Evolutionary conservation across 1,140 invertebrate genomes (phyloP).

Genomic region (Ceratoteleas bidentatus): DNA sequence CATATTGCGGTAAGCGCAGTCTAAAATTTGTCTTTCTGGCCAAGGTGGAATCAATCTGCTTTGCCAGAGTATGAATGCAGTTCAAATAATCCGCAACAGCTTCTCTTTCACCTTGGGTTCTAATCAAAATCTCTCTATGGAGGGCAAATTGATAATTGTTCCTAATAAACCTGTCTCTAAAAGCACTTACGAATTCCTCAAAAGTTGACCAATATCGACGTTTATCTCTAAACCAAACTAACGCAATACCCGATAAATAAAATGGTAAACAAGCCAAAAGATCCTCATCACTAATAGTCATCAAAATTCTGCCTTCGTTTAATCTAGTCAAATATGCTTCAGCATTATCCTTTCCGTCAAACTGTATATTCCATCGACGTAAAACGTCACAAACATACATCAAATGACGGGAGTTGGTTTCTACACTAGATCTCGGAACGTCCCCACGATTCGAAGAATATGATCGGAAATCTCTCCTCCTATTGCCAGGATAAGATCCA

Average conservation of each 20-base stretch:
- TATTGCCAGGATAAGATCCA: too few species aligned
- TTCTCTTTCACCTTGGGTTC: conserved; percentile 37
- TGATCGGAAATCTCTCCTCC: background rate
- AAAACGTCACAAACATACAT: conserved; percentile 9
- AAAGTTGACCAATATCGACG: background rate
- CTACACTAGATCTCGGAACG: background rate
- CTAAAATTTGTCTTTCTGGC: conserved; percentile 19
- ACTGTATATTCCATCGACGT: conserved; percentile 12
- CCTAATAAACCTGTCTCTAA: conserved; percentile 19
- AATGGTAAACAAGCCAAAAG: conserved; percentile 41
- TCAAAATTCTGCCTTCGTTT: conserved; percentile 25
- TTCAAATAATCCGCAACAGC: conserved; percentile 50
- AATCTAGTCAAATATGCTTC: conserved; percentile 25
- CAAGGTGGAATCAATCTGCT: conserved; percentile 16
- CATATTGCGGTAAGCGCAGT: conserved; percentile 42
- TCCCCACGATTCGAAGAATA: background rate
- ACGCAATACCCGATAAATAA: conserved; percentile 21
- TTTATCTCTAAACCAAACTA: conserved; percentile 33
- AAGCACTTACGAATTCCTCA: conserved; percentile 10
- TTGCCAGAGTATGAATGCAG: conserved; percentile 27
- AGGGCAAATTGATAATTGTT: conserved; percentile 37
- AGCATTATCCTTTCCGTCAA: conserved; percentile 26
- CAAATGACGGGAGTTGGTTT: background rate
- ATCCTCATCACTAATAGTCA: conserved; percentile 16
- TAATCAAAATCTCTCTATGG: conserved; percentile 22